Evolutionary conservation across 53 echinoderm and acorn worm genomes (phyloP).

Genomic region (Zoroaster sp.): DNA sequence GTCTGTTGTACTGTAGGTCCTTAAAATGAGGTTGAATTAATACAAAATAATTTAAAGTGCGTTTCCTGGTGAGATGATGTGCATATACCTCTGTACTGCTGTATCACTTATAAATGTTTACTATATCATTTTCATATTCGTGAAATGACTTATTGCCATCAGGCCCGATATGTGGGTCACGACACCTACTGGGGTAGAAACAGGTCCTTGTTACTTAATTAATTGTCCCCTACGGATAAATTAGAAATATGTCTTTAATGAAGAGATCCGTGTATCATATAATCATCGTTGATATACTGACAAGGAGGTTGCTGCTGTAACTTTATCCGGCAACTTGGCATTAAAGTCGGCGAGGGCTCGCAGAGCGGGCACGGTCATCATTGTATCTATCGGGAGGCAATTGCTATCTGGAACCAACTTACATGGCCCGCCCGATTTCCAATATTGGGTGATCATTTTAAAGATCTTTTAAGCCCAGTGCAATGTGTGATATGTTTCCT

Average conservation of each 20-base stretch:
- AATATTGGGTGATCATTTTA: conserved; percentile 1
- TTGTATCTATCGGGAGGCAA: not conserved
- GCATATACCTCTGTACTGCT: no score
- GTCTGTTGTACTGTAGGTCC: no score
- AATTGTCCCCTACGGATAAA: conserved; percentile 50
- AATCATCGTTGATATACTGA: conserved; percentile 36
- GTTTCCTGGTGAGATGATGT: no score
- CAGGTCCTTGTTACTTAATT: conserved; percentile 39
- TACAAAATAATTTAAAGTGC: no score
- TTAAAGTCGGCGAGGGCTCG: not conserved
- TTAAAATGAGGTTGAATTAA: no score
- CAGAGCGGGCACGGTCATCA: not conserved
- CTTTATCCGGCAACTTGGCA: conserved; percentile 7
- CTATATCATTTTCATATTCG: not conserved
- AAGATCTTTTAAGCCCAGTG: conserved; percentile 17
- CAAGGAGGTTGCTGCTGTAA: conserved; percentile 46
- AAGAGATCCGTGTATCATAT: conserved; percentile 2
- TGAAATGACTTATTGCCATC: not conserved
- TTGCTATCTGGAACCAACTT: not conserved
- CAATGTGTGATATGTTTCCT: conserved; percentile 48
- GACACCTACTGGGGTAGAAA: conserved; percentile 9
- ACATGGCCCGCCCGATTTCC: not conserved
- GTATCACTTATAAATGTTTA: not conserved
- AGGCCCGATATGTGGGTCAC: not conserved
- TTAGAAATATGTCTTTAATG: conserved; percentile 47